These are phyloP conservation scores for Galaxea fascicularis DNA, from an alignment of 92 coral and sea anemone genomes.

Conservation along the genomic window DNA sequence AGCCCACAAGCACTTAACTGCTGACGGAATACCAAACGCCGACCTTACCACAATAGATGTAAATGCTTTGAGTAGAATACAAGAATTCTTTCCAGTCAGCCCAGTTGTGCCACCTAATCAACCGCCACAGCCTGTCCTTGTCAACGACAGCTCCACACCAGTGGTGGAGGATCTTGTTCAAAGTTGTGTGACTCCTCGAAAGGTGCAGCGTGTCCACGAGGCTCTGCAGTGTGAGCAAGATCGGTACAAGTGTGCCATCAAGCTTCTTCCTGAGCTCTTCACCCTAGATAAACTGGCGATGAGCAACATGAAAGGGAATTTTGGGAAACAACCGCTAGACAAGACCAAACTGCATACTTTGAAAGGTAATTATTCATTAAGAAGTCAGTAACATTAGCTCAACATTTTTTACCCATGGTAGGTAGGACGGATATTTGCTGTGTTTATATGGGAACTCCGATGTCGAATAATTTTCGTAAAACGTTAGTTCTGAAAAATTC, in stretches of 20 bases:
- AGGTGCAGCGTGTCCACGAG: slow-evolving; percentile 25
- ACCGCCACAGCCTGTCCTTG: slow-evolving; percentile 13
- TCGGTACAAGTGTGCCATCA: slow-evolving; percentile 20
- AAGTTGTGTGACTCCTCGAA: slow-evolving; percentile 42
- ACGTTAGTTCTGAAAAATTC: too few species aligned
- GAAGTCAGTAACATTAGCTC: neutral
- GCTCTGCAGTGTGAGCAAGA: slow-evolving; percentile 22
- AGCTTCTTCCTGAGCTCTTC: slow-evolving; percentile 12
- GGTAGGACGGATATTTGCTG: slow-evolving; percentile 1
- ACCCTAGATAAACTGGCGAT: slow-evolving; percentile 4
- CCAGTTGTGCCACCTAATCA: slow-evolving; percentile 20
- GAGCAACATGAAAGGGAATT: slow-evolving; percentile 1
- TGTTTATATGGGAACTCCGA: too few species aligned
- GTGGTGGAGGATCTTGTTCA: slow-evolving; percentile 31
- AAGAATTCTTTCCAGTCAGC: slow-evolving; percentile 31
- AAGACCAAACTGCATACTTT: neutral
- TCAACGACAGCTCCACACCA: slow-evolving; percentile 33
- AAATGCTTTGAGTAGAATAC: slow-evolving; percentile 20
- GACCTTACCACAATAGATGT: slow-evolving; percentile 23
- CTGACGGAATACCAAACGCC: neutral
- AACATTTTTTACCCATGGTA: neutral
- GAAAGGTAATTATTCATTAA: slow-evolving; percentile 1
- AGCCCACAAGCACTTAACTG: neutral
- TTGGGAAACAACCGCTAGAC: neutral
- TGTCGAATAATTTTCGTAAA: too few species aligned